Conservation (phyloP, 1,140 invertebrate species). For the Vollenhovia emeryi region DNA sequence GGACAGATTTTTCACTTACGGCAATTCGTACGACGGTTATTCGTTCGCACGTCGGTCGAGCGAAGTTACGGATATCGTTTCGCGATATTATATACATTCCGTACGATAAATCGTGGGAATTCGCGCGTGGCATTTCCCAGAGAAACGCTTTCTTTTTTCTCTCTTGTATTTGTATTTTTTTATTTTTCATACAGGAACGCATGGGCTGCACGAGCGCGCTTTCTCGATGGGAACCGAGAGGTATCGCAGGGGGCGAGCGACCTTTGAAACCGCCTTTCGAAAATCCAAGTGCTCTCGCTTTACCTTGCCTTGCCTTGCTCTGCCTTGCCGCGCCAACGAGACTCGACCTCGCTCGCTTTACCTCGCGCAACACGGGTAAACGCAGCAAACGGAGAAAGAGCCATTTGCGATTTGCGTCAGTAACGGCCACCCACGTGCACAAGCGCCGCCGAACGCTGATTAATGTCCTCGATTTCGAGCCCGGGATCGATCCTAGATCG, state of each 20-base stretch:
- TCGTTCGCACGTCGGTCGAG: neutral
- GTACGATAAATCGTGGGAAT: constrained; percentile 47
- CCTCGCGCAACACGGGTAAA: constrained; percentile 32
- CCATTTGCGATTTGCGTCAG: constrained; percentile 72
- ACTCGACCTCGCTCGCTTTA: constrained; percentile 72
- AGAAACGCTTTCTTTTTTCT: constrained; percentile 4
- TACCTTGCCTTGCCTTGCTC: neutral
- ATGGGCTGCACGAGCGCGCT: constrained; percentile 33
- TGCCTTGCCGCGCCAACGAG: constrained; percentile 19
- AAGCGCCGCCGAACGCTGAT: constrained; percentile 66
- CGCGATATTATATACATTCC: neutral
- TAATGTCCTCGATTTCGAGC: constrained; percentile 74
- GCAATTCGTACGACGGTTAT: neutral
- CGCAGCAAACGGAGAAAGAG: constrained; percentile 52
- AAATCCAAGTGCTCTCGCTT: constrained; percentile 60
- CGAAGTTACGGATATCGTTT: constrained; percentile 13
- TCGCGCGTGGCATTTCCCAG: constrained; percentile 35
- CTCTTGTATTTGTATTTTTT: neutral
- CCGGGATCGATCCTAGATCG: constrained; percentile 66
- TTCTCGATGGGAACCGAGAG: constrained; percentile 56
- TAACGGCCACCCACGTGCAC: constrained; percentile 70
- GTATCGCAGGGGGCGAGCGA: constrained; percentile 66
- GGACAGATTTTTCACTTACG: neutral
- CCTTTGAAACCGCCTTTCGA: constrained; percentile 71
- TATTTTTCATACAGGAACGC: neutral